Base-by-base conservation (phyloP, 2,113 vertebrate genomes). In the Corythoichthys haematopterus region DNA sequence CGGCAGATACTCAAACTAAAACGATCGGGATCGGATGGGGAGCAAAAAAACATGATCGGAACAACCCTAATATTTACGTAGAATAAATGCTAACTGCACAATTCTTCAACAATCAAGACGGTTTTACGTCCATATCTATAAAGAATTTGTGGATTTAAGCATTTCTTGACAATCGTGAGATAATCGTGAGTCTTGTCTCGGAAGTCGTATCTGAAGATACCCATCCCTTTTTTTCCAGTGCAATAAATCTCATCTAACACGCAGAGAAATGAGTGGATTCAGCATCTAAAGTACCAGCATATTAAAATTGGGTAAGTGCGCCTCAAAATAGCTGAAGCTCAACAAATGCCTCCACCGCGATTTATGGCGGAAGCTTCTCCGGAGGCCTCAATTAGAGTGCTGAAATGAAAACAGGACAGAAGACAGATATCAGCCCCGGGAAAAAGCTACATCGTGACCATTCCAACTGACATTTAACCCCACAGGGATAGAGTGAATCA, bases 401-500 rank as follows among this genome's bases (percentile, higher is more conserved):
- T 57, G 59, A 65, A 36, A 50, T 62, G 35, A 11, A 6, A 16
- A 40, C 1, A 12, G n/a, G 6, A 5, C 40, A 68, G 51, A 70
- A 57, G 64, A 78, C 33, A 78, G 63, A 84, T 72, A 38, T 16
- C 16, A 72, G 11, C 59, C 46, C 62, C 37, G 16, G 33, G 38
- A 45, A 38, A 64, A 1, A 0, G 50, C 20, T 35, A 14, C 40
- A 45, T 46, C 20, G 40, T 11, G 7, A 14, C 56, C 56, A 59
- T 14, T 14, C 56, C 8, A 59, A 65, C 35, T 81, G 69, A 78
- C 71, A 76, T 74, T 70, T 64, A 66, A 68, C 72, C 72, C 46
- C 52, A 59, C 75, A 68, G 80, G 80, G 72, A 68, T 47, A 71
- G 16, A 40, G 10, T 52, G 71, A 77, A 83, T 81, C 65, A 85